These are phyloP conservation scores for Corapipo altera DNA, from an alignment of 2,113 vertebrate species.

Conservation along the genomic window DNA sequence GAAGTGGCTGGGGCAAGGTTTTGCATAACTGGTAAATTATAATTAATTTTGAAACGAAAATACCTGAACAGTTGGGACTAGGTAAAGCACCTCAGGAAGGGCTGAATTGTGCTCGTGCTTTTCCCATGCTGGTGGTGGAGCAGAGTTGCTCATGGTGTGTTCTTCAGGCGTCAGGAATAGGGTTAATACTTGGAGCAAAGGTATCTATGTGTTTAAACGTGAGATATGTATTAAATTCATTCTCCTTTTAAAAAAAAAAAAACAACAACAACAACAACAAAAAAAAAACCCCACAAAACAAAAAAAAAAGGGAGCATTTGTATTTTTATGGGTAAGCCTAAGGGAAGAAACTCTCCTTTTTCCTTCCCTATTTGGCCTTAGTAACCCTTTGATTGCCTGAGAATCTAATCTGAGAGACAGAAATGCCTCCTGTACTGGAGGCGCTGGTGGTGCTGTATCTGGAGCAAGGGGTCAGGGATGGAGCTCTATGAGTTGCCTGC, in stretches of 20 bases:
- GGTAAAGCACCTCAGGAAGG: not conserved
- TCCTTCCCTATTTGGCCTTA: not conserved
- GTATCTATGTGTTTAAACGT: not conserved
- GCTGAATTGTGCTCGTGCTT: not conserved
- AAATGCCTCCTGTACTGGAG: not conserved
- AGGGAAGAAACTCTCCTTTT: not conserved
- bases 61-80: not conserved
- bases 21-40: not conserved
- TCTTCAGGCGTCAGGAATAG: not conserved
- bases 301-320: not conserved
- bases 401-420: not conserved
- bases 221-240: not conserved
- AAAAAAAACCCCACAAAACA: too few relatives aligned
- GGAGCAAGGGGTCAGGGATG: not conserved
- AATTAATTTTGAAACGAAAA: not conserved
- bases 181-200: not conserved
- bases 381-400: not conserved
- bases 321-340: not conserved
- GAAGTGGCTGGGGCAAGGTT: not conserved
- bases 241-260: not conserved
- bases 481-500: not conserved
- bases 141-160: not conserved
- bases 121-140: fast-evolving
- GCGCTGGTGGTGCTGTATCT: not conserved
- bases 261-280: too few relatives aligned